Evolutionary conservation across 1,140 invertebrate genomes (phyloP), one percentile per base, ranked within the genome.

Genomic region (Ceratina japonica): DNA sequence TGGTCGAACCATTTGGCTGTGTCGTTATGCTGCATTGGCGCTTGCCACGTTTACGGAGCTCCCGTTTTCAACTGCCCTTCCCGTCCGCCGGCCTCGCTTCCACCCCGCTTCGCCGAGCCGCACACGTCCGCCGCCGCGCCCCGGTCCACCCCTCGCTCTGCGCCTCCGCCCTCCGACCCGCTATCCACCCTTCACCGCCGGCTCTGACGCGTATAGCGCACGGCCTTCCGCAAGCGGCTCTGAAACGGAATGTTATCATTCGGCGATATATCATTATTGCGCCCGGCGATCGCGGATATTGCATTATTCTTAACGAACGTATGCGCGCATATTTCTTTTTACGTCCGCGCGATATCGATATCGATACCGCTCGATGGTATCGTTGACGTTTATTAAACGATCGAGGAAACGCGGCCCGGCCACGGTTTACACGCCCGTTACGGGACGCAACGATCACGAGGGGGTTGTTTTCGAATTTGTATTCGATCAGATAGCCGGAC

Each of bases 241-340:
- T 79, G 83, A 86, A 90, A 87, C 85, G 86, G 86, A 90, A 91
- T 88, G 89, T 88, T 91, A 91, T 90, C 90, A 87, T 86, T 85
- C 84, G 78, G 58, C 85, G 75, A 89, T 91, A 77, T 84, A 84
- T 91, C 88, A 91, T 91, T 90, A 90, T 89, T 84, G 84, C 81
- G 75, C 74, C 75, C 85, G 69, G 72, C 79, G 73, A 76, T 80
- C 82, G 75, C 85, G 87, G 86, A 82, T 87, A 87, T 90, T 89
- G 87, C 87, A 81, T 87, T 84, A 90, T 89, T 91, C 88, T 90
- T 91, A 88, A 86, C 84, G 59, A 64, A 79, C 49, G 52, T 66
- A 61, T 44, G 52, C 69, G 64, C 66, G 13, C 72, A 81, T 84
- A 83, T 84, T 81, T 84, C 83, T 37, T 16, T 16, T 64, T 63